These are phyloP conservation scores for Halcyon leucocephala DNA, from an alignment of 2,797 vertebrate species.

Conservation along the genomic window DNA sequence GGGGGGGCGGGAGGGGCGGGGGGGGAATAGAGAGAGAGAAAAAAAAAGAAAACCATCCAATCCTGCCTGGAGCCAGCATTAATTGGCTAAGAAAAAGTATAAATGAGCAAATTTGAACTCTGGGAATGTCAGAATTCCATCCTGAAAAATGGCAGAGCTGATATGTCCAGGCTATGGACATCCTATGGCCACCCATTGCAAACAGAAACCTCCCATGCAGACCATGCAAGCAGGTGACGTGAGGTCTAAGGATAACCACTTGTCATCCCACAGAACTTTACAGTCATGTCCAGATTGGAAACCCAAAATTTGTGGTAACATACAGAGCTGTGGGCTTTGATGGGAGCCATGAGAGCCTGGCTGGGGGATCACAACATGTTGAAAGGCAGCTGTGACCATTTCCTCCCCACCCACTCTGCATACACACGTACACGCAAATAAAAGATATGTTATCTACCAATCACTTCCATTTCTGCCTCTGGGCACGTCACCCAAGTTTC, in stretches of 20 bases:
- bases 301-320: background rate
- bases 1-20: too few species aligned
- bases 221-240: slow-evolving; percentile 12
- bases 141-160: background rate
- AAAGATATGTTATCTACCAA: background rate
- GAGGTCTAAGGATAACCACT: background rate
- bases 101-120: background rate
- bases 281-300: background rate
- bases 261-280: background rate
- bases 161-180: background rate
- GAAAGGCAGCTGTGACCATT: background rate
- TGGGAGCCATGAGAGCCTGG: background rate
- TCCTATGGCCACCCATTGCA: background rate
- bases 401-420: background rate
- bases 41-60: background rate
- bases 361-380: background rate
- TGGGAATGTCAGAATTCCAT: background rate
- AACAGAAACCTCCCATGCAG: background rate
- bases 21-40: too few species aligned
- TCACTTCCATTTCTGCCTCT: background rate
- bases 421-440: background rate
- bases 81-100: slow-evolving; percentile 11
- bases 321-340: background rate
- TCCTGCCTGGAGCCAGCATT: background rate
- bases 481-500: background rate